phyloP scores from a whole-genome alignment of 2,797 vertebrate genomes.

The Ispidina picta region DNA sequence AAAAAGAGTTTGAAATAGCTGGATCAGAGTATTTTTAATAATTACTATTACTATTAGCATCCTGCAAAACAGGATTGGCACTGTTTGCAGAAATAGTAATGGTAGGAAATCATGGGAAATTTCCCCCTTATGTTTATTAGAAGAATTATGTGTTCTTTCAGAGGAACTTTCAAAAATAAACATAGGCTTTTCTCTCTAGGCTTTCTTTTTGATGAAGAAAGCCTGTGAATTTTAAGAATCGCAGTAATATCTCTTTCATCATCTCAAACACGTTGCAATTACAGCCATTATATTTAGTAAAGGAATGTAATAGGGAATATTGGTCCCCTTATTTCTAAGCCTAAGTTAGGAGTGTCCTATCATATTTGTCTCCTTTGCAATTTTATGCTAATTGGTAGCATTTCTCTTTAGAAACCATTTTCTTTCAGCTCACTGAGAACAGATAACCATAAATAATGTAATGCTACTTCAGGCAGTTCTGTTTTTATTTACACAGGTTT shows the following conservation, averaged over 20 bases:
- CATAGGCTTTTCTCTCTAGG: conserved; percentile 4
- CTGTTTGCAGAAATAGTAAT: conserved; percentile 20
- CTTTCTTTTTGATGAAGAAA: background rate
- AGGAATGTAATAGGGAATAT: background rate
- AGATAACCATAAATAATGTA: background rate
- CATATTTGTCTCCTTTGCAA: background rate
- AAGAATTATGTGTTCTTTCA: conserved; percentile 11
- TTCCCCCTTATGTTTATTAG: conserved; percentile 18
- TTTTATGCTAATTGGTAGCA: background rate
- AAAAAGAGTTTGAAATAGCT: background rate
- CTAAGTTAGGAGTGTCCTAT: background rate
- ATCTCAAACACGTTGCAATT: background rate
- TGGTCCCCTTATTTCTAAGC: background rate
- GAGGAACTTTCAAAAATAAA: conserved; percentile 19
- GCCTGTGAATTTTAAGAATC: background rate
- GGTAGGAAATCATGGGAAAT: background rate
- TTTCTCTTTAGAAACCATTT: conserved; percentile 5
- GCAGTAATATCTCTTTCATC: background rate
- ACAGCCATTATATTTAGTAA: background rate
- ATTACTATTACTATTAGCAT: background rate
- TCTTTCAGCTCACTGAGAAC: background rate
- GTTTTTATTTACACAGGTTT: background rate
- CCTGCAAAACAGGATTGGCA: conserved; percentile 22
- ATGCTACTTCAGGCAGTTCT: background rate
- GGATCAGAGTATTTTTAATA: background rate